A percentile compares a stretch with the other conserved stretches of the same genome.
These are phyloP conservation scores for Alfaro cultratus DNA, from an alignment of 2,797 vertebrate genomes.

Conservation along the genomic window DNA sequence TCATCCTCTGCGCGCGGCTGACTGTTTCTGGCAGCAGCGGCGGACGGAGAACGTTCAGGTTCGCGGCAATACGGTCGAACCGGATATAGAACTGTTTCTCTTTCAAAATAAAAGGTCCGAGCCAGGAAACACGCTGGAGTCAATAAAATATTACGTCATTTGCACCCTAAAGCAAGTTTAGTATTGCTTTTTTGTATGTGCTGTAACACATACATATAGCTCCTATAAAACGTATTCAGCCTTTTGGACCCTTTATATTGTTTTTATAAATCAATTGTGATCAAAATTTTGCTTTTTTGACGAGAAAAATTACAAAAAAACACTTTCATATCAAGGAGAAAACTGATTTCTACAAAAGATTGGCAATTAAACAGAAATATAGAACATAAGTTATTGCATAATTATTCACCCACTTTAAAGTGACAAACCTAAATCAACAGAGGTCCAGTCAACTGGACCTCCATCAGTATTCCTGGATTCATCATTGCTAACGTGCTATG, in stretches of 20 bases:
- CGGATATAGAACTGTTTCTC: background rate
- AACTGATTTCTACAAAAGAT: no score
- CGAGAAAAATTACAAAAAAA: no score
- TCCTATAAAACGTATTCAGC: background rate
- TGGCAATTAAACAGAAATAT: no score
- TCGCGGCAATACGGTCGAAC: accelerated
- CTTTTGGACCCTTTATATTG: background rate
- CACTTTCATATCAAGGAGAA: no score
- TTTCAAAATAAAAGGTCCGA: constrained; percentile 52
- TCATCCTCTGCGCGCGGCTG: constrained; percentile 40
- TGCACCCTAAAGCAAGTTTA: background rate
- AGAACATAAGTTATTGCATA: no score
- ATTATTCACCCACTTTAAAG: no score
- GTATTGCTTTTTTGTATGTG: background rate
- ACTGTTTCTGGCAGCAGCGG: constrained; percentile 27
- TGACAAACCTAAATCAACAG: no score
- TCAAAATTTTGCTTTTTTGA: background rate
- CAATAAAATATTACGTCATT: background rate
- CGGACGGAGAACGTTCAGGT: constrained; percentile 33
- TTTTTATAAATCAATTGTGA: background rate
- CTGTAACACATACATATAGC: background rate
- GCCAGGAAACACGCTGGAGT: accelerated
- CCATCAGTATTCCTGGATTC: no score
- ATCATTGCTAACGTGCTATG: no score
- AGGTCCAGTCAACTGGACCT: no score